Percentiles rank a stretch among this genome's conserved stretches.
These are phyloP conservation scores for Euwallacea fornicatus DNA, from an alignment of 1,140 invertebrate species.

Conservation along the genomic window DNA sequence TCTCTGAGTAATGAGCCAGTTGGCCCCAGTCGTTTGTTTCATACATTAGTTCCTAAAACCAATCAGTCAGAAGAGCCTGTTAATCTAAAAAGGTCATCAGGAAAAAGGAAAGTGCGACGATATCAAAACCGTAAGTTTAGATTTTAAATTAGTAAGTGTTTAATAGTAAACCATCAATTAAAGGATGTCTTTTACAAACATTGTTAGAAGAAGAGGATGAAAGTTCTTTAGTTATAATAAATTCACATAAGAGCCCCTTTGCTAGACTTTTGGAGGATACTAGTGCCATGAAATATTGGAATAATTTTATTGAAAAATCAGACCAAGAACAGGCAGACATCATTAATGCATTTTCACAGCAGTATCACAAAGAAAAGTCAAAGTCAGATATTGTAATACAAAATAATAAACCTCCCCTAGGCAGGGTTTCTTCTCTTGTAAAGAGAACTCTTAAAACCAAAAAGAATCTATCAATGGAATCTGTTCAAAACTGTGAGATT, in stretches of 20 bases:
- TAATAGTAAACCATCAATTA: not conserved
- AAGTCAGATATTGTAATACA: not conserved
- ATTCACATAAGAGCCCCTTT: conserved; percentile 45
- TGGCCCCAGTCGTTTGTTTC: conserved; percentile 53
- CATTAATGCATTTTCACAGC: conserved; percentile 38
- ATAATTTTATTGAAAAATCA: conserved; percentile 44
- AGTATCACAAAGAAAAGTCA: conserved; percentile 20
- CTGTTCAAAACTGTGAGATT: conserved; percentile 40
- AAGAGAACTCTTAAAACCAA: conserved; percentile 42
- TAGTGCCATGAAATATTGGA: conserved; percentile 45
- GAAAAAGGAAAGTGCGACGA: conserved; percentile 75
- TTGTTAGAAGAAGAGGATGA: conserved; percentile 44
- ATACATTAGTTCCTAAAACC: conserved; percentile 2
- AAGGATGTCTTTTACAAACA: conserved; percentile 43
- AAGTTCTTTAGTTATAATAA: conserved; percentile 37
- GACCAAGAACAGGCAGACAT: conserved; percentile 45
- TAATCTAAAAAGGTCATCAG: conserved; percentile 80
- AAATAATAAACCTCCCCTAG: not conserved
- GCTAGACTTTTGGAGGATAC: conserved; percentile 42
- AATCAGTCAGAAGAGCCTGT: conserved; percentile 64
- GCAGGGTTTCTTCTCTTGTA: conserved; percentile 43
- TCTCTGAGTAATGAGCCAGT: conserved; percentile 71
- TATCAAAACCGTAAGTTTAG: conserved; percentile 53
- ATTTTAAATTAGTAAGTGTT: not conserved
- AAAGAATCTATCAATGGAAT: conserved; percentile 43